phyloP scores from a whole-genome alignment of 1,140 invertebrate species.

The Meloidogyne floridensis region DNA sequence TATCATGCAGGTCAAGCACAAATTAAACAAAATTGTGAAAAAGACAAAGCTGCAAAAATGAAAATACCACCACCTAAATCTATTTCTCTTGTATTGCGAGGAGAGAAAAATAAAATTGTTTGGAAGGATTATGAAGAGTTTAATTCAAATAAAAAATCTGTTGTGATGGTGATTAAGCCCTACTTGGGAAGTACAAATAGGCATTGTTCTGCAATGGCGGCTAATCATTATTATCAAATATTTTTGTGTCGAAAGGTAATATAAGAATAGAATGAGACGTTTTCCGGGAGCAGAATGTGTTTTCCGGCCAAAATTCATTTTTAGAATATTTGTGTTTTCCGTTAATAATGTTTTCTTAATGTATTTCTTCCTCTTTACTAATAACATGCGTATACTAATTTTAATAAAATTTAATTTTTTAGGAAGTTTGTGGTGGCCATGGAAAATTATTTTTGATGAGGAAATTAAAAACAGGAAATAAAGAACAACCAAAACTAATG shows the following conservation, averaged over 20 bases:
- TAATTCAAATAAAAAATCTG: neutral
- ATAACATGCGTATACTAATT: too few species aligned
- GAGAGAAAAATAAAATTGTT: neutral
- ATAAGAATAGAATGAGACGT: neutral
- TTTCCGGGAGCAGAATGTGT: too few species aligned
- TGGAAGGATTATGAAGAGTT: neutral
- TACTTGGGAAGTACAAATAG: neutral
- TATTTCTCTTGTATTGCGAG: neutral
- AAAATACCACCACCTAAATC: neutral
- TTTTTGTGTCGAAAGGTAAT: slow-evolving; percentile 1
- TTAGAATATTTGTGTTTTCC: too few species aligned
- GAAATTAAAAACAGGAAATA: neutral
- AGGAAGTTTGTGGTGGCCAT: neutral
- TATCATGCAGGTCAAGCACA: neutral
- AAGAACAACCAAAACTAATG: neutral
- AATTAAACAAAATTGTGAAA: neutral
- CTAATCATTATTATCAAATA: slow-evolving; percentile 7
- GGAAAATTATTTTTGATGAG: slow-evolving; percentile 1
- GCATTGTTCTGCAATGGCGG: neutral
- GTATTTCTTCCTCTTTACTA: too few species aligned
- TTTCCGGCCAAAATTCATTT: too few species aligned
- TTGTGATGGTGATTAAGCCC: neutral
- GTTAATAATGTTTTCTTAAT: too few species aligned
- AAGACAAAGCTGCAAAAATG: neutral
- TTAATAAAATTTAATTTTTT: neutral